Conservation (phyloP, 2,797 vertebrate species). For the Centropyge bicolor region DNA sequence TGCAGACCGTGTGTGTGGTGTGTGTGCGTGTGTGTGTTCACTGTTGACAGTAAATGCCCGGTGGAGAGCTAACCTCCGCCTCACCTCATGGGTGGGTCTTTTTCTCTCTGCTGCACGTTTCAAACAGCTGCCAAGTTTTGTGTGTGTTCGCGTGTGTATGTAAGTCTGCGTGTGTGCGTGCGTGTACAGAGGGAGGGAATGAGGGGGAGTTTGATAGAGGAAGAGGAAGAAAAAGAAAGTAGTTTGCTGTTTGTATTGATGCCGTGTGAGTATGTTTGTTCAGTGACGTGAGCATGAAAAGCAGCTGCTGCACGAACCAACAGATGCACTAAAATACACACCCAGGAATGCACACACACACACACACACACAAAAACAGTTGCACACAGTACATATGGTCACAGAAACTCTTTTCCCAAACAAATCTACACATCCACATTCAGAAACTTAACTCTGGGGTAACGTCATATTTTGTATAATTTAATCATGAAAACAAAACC, state of each 20-base stretch:
- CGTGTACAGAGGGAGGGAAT: constrained; percentile 4
- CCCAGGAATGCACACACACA: constrained; percentile 39
- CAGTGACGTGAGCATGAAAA: constrained; percentile 58
- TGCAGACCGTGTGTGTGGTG: constrained; percentile 16
- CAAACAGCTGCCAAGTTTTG: constrained; percentile 67
- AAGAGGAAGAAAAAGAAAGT: constrained; percentile 54
- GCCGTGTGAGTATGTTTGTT: constrained; percentile 69
- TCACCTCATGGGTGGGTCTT: constrained; percentile 78
- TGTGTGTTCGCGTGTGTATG: constrained; percentile 22
- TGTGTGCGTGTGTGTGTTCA: constrained; percentile 38
- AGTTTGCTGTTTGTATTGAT: constrained; percentile 55
- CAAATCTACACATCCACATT: neutral
- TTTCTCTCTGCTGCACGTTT: constrained; percentile 59
- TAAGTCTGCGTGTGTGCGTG: constrained; percentile 21
- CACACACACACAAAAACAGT: neutral
- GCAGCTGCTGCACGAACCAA: constrained; percentile 67
- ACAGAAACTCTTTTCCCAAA: constrained; percentile 14
- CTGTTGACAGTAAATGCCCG: constrained; percentile 66
- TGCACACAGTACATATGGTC: constrained; percentile 1
- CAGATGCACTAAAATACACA: constrained; percentile 54
- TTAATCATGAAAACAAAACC: neutral
- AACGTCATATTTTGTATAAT: neutral
- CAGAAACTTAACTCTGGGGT: neutral
- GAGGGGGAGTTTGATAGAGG: constrained; percentile 23
- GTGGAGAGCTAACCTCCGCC: constrained; percentile 68